Evolutionary conservation across 2,113 vertebrate species (phyloP).

Genomic region (Podilymbus podiceps): DNA sequence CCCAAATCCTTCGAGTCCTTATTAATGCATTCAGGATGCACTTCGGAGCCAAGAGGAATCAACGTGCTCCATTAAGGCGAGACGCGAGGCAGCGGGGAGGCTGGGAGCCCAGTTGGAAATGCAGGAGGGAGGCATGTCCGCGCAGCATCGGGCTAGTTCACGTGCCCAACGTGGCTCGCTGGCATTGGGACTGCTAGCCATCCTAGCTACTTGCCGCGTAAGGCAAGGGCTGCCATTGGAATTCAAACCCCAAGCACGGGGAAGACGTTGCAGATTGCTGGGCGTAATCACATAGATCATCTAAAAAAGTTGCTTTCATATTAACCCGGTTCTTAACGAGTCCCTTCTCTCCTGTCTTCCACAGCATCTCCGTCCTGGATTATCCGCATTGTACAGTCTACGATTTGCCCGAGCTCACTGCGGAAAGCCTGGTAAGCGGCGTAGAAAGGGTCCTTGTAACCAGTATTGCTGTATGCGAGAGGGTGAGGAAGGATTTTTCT

Average conservation of each 20-base stretch:
- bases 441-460: not conserved
- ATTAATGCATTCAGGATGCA: not conserved
- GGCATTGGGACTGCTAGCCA: not conserved
- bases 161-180: rapidly evolving
- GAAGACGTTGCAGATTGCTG: not conserved
- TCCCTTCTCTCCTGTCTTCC: not conserved
- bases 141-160: rapidly evolving
- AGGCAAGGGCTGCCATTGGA: not conserved
- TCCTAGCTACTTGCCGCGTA: not conserved
- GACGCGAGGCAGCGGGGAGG: not conserved
- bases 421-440: slow-evolving; percentile 91
- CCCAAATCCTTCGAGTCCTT: not conserved
- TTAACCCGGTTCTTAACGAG: not conserved
- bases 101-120: not conserved
- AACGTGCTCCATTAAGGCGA: not conserved
- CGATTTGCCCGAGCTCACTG: slow-evolving; percentile 92
- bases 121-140: no score
- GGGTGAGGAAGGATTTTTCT: not conserved
- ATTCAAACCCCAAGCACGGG: not conserved
- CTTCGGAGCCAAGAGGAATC: not conserved
- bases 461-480: rapidly evolving
- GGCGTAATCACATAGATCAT: rapidly evolving
- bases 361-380: slow-evolving; percentile 91
- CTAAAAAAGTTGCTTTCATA: not conserved
- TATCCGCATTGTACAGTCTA: slow-evolving; percentile 88